A percentile compares a stretch with the other conserved stretches of the same genome.
phyloP scores from a whole-genome alignment of 2,113 vertebrate genomes.

The Tichodroma muraria region DNA sequence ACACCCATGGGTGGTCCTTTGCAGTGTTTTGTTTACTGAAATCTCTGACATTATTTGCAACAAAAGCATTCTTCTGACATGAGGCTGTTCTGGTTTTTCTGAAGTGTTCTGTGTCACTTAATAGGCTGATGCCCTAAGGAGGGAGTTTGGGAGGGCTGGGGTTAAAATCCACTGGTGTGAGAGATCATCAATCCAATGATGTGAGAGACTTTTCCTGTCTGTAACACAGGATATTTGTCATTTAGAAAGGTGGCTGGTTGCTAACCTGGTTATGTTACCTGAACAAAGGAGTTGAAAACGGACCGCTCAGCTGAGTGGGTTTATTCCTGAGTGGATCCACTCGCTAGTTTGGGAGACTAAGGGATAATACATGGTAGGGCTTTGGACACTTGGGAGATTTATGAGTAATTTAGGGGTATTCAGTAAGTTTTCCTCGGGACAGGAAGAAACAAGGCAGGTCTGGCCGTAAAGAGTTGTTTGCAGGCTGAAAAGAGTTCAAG shows the following conservation, averaged over 20 bases:
- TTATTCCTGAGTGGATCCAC: neutral
- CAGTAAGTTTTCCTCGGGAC: neutral
- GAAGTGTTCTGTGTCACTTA: neutral
- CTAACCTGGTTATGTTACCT: neutral
- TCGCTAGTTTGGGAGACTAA: neutral
- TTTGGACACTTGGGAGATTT: neutral
- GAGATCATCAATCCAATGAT: neutral
- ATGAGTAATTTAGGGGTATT: too few species aligned
- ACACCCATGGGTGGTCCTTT: neutral
- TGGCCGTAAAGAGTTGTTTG: neutral
- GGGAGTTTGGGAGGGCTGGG: neutral
- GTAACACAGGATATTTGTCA: neutral
- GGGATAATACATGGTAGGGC: neutral
- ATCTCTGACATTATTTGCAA: neutral
- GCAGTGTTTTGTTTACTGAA: neutral
- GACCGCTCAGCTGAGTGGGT: neutral
- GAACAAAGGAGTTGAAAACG: neutral
- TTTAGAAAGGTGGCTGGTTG: neutral
- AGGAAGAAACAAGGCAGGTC: neutral
- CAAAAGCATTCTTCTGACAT: neutral
- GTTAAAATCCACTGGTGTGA: neutral
- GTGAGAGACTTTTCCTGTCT: neutral
- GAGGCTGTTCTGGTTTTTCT: neutral
- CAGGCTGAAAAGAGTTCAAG: neutral
- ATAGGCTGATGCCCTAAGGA: neutral